Evolutionary conservation across 92 coral and sea anemone genomes (phyloP), one percentile per base, ranked within the genome.

Genomic region (Bergia puertoricense): DNA sequence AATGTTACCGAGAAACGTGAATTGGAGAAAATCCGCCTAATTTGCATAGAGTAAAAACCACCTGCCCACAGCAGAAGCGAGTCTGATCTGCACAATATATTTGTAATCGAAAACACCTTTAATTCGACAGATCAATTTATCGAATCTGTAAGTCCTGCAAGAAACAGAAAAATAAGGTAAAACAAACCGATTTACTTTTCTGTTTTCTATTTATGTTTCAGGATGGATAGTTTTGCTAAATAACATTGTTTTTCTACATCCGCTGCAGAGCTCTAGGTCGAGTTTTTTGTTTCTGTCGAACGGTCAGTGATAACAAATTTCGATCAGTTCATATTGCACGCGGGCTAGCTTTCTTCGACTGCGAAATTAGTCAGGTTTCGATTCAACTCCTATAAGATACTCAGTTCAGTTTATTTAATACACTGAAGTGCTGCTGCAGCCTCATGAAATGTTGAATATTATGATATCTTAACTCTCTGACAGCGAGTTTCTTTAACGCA

Each of bases 31-130:
- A 56, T 42, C 57, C 16, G 51, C 0, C 87, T 84, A 54, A 84
- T 84, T 84, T 84, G 87, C 87, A 84, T 84, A 84, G 87, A 71
- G 45, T 69, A 84, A 69, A 80, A 84, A 84, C 77, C 87, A 84
- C 87, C 87, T 84, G 87, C 77, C 79, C 66, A 14, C 44, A 37
- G 40, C 36, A 48, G 78, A 84, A 84, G 77, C 59, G 77, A 82
- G 57, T 68, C 85, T 80, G 87, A 84, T 84, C 79, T 69, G 77
- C 75, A 84, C 77, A 71, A 69, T 71, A 72, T 84, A 84, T 84
- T 30, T 69, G 30, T 1, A 23, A 71, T 18, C 46, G 87, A 84
- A 73, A 84, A 84, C 87, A 84, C 79, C 77, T 69, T 84, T 79
- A 23, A 84, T 30, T 46, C 67, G 77, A 46, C 13, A 8, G 87